Base-by-base conservation (phyloP, 2,888 invertebrate genomes). In the Drosophila recens region DNA sequence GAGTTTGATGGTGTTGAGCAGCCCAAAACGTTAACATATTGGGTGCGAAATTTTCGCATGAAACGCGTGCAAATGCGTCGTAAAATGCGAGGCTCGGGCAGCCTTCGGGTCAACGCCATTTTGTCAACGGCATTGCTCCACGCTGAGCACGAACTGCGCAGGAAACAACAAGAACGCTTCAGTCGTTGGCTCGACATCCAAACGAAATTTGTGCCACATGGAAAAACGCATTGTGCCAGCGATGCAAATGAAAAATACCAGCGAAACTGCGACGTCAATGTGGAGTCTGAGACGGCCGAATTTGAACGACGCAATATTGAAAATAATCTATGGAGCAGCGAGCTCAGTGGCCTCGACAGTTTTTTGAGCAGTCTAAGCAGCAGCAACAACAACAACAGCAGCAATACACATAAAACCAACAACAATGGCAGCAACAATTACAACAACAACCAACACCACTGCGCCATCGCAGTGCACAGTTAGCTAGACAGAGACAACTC, bases 31-130 rank as follows among this genome's bases (percentile, higher is more conserved):
- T 75, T 92, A 17, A 80, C 85, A 34, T 93, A 94, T 85, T 95
- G 95, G 95, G 94, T 95, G 67, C 93, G 92, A 48, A 93, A 93
- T 91, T 93, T 95, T 67, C 94, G 94, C 75, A 85, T 92, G 63
- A 95, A 95, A 90, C 94, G 94, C 88, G 88, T 92, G 11, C 82
- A 91, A 87, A 92, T 92, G 91, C 92, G 91, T 82, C 93, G 93
- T 66, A 93, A 93, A 80, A 89, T 93, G 54, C 93, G 93, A 67
- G 82, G 82, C 53, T 93, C 92, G 46, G 93, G 93, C 59, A 93
- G 93, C 76, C 92, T 95, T 42, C 93, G 94, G 34, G 92, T 94
- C 43, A 94, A 94, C 82, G 95, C 95, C 49, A 93, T 95, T 75
- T 91, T 95, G 67, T 92, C 94, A 9, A 93, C 93, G 64, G 94